phyloP scores from a whole-genome alignment of 1,140 invertebrate genomes.

The Brachionus paranguensis region DNA sequence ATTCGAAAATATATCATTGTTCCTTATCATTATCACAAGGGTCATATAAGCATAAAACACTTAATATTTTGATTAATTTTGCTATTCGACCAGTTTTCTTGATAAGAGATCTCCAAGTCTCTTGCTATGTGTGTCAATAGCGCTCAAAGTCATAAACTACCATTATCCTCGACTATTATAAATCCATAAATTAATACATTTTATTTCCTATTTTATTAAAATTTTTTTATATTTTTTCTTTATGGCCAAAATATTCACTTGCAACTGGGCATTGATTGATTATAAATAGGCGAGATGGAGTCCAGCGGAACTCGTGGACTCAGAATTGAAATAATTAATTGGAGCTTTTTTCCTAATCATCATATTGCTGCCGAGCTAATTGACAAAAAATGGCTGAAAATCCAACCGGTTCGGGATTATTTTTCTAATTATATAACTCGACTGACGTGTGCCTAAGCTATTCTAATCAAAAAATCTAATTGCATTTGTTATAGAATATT shows the following conservation, averaged over 20 bases:
- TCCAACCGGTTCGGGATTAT: background rate
- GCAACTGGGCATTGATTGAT: background rate
- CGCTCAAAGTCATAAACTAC: background rate
- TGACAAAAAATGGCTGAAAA: background rate
- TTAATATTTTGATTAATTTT: constrained; percentile 4
- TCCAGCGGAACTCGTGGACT: background rate
- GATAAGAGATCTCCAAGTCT: background rate
- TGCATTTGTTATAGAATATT: background rate
- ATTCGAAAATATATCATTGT: background rate
- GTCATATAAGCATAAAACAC: background rate
- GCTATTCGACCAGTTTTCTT: background rate
- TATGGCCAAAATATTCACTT: background rate
- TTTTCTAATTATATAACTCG: background rate
- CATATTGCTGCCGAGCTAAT: background rate
- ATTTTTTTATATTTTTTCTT: background rate
- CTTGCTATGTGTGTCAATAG: background rate
- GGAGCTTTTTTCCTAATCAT: background rate
- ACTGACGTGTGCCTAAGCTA: background rate
- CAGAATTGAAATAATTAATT: background rate
- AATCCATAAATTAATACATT: constrained; percentile 1
- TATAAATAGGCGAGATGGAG: background rate
- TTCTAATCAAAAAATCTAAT: background rate
- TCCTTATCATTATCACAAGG: background rate
- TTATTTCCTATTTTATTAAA: background rate
- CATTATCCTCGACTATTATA: background rate